phyloP scores from a whole-genome alignment of 1,140 invertebrate species.

The Onthophagus taurus region DNA sequence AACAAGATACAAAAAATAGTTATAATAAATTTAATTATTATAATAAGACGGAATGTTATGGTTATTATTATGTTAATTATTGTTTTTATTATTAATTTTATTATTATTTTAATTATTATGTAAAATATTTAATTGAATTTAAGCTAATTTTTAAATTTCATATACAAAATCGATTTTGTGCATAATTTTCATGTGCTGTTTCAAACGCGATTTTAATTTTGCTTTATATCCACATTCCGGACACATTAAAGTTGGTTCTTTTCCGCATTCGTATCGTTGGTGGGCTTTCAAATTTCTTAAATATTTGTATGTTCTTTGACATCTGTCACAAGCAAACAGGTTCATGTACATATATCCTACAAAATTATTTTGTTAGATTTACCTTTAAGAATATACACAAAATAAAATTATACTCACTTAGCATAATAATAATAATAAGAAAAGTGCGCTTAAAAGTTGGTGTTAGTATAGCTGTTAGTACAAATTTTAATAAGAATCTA shows the following conservation, averaged over 20 bases:
- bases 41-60: no score
- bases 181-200: constrained; percentile 8
- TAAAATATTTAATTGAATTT: neutral
- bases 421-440: no score
- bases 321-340: constrained; percentile 8
- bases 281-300: constrained; percentile 49
- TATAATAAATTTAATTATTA: no score
- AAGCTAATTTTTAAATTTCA: neutral
- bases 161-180: constrained; percentile 10
- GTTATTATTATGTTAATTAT: no score
- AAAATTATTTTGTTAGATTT: neutral
- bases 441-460: no score
- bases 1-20: no score
- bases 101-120: neutral
- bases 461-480: no score
- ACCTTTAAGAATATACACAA: no score
- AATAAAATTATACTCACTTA: no score
- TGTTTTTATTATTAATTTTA: no score
- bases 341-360: neutral
- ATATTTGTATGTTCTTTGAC: constrained; percentile 19
- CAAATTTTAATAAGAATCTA: no score
- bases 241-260: constrained; percentile 41
- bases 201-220: constrained; percentile 10
- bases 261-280: constrained; percentile 55
- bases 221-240: constrained; percentile 9